These are phyloP conservation scores for Chalcosyrphus nemorum DNA, from an alignment of 2,888 invertebrate species.

Conservation along the genomic window DNA sequence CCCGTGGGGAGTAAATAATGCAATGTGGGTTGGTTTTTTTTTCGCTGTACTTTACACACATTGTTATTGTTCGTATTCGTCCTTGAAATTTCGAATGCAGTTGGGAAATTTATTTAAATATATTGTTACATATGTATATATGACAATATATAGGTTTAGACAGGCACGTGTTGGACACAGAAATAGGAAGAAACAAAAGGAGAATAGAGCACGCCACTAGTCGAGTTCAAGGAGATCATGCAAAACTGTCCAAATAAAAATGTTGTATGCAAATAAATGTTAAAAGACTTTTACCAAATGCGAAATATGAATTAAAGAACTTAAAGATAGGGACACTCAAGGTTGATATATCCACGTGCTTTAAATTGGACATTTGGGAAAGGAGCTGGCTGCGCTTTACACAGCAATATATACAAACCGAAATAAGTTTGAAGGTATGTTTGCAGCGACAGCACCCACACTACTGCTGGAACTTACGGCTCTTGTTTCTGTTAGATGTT, in stretches of 20 bases:
- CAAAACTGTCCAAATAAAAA: neutral
- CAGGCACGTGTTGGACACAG: neutral
- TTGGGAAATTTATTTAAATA: slow-evolving; percentile 36
- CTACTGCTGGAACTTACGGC: too few relatives aligned
- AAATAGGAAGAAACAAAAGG: neutral
- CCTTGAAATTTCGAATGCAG: slow-evolving; percentile 49
- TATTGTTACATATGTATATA: neutral
- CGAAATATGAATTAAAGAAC: too few relatives aligned
- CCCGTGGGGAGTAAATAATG: neutral
- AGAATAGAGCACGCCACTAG: slow-evolving; percentile 5
- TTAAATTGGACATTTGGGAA: too few relatives aligned
- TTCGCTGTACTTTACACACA: neutral
- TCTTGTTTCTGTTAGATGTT: too few relatives aligned
- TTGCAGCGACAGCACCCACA: too few relatives aligned
- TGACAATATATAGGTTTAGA: too few relatives aligned
- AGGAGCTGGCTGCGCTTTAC: too few relatives aligned
- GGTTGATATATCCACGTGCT: too few relatives aligned
- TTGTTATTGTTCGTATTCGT: slow-evolving; percentile 1
- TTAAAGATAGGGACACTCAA: too few relatives aligned
- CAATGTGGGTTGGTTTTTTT: neutral
- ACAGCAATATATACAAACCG: too few relatives aligned
- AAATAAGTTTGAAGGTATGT: too few relatives aligned
- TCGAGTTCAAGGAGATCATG: slow-evolving; percentile 41
- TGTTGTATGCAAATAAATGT: neutral
- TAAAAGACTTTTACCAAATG: too few relatives aligned